Percentiles rank a stretch among this genome's conserved stretches.
These are phyloP conservation scores for Orientallactaga sibirica DNA, from an alignment of 2,797 vertebrate genomes.

Conservation along the genomic window DNA sequence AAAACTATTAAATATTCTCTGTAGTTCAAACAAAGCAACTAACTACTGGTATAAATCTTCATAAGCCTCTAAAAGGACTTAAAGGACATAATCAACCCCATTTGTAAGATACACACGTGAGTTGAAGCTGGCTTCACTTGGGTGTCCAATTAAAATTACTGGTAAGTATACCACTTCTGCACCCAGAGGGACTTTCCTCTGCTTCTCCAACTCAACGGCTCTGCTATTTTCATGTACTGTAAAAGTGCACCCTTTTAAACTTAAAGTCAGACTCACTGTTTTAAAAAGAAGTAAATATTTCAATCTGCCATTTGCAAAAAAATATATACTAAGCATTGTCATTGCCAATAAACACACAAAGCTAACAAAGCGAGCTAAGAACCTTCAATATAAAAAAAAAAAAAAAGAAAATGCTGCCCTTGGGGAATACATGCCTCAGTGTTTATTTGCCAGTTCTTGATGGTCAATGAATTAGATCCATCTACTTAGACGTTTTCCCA, in stretches of 20 bases:
- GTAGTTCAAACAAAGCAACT: slow-evolving; percentile 80
- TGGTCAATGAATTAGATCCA: neutral
- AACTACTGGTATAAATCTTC: slow-evolving; percentile 80
- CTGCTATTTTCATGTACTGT: slow-evolving; percentile 7
- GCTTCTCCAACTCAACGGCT: slow-evolving; percentile 6
- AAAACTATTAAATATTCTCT: slow-evolving; percentile 83
- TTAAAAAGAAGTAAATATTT: slow-evolving; percentile 56
- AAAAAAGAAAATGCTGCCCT: neutral
- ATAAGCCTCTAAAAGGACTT: slow-evolving; percentile 79
- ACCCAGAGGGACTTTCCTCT: slow-evolving; percentile 73
- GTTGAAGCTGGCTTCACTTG: slow-evolving; percentile 77
- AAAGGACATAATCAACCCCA: slow-evolving; percentile 83
- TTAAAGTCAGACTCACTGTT: slow-evolving; percentile 61
- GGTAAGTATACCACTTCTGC: slow-evolving; percentile 77
- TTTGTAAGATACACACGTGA: slow-evolving; percentile 80
- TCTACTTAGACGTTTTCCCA: neutral
- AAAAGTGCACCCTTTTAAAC: slow-evolving; percentile 54
- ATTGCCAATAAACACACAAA: slow-evolving; percentile 54
- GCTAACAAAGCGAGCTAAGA: neutral
- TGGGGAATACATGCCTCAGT: neutral
- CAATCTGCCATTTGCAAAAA: slow-evolving; percentile 64
- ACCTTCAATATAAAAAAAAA: neutral
- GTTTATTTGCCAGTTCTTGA: neutral
- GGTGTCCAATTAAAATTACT: slow-evolving; percentile 84
- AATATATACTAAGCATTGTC: slow-evolving; percentile 8